Evolutionary conservation across 2,113 vertebrate genomes (phyloP).

Genomic region (Phocoena sinus): DNA sequence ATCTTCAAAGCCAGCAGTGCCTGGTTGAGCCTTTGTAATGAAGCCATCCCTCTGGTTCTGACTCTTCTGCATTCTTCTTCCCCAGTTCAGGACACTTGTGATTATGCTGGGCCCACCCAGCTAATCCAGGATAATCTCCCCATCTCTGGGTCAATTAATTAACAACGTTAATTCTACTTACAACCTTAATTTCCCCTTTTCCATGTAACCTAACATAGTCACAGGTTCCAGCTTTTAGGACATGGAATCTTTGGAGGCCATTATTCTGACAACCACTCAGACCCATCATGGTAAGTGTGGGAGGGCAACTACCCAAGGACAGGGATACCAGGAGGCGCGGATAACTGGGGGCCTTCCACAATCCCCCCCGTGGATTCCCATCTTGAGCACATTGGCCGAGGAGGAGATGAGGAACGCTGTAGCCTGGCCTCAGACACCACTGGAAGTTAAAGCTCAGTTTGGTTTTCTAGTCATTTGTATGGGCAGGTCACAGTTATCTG

Average conservation of each 20-base stretch:
- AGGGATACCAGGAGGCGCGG: not conserved
- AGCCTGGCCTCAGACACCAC: not conserved
- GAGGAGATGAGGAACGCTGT: fast-evolving
- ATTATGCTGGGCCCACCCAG: fast-evolving
- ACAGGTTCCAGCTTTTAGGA: not conserved
- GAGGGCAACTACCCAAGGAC: not conserved
- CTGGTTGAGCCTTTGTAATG: not conserved
- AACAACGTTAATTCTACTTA: not conserved
- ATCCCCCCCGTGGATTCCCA: not conserved
- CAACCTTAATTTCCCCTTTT: not conserved
- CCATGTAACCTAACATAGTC: not conserved
- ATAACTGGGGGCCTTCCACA: fast-evolving
- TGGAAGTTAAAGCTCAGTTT: not conserved
- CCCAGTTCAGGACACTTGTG: not conserved
- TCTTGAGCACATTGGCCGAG: not conserved
- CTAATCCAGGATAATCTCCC: not conserved
- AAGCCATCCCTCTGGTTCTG: not conserved
- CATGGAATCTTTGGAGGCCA: too few species aligned
- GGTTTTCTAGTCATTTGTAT: not conserved
- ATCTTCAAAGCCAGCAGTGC: not conserved
- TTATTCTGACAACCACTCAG: not conserved
- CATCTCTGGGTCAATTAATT: not conserved
- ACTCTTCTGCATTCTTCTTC: not conserved
- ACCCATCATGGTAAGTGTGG: not conserved
- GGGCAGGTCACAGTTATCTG: not conserved